Percentiles rank a stretch among this genome's conserved stretches.
phyloP scores from a whole-genome alignment of 2,888 invertebrate genomes.

The Drosophila anomalata region DNA sequence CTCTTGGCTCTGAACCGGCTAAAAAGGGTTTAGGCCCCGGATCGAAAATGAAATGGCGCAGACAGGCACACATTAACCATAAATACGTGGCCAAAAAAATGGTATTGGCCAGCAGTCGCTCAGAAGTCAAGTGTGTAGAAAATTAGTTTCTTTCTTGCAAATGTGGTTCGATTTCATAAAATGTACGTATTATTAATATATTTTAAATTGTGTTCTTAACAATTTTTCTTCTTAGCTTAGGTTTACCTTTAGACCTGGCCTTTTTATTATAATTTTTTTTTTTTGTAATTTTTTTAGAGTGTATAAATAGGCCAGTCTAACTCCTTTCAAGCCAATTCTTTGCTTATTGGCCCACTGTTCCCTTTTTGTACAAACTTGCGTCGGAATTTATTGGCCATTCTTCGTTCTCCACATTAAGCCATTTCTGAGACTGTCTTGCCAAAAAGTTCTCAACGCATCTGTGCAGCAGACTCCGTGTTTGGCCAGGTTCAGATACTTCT shows the following conservation, averaged over 20 bases:
- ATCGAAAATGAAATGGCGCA: constrained; percentile 19
- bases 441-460: constrained; percentile 34
- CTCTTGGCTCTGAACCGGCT: constrained; percentile 2
- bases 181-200: too few species aligned
- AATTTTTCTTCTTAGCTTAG: too few species aligned
- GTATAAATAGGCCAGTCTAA: not conserved
- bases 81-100: not conserved
- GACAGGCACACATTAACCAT: not conserved
- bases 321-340: not conserved
- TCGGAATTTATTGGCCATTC: constrained; percentile 1
- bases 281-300: not conserved
- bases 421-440: not conserved
- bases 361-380: not conserved
- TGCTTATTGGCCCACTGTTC: not conserved
- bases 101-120: not conserved
- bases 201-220: too few species aligned
- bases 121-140: not conserved
- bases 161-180: too few species aligned
- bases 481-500: constrained; percentile 40
- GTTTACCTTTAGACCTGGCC: too few species aligned
- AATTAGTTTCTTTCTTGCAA: not conserved
- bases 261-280: too few species aligned
- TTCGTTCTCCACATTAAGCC: constrained; percentile 5
- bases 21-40: constrained; percentile 21
- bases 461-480: constrained; percentile 29